Percentiles rank a stretch among this genome's conserved stretches.
Evolutionary conservation across 2,113 vertebrate genomes (phyloP).

Genomic region (Neoarius graeffei): DNA sequence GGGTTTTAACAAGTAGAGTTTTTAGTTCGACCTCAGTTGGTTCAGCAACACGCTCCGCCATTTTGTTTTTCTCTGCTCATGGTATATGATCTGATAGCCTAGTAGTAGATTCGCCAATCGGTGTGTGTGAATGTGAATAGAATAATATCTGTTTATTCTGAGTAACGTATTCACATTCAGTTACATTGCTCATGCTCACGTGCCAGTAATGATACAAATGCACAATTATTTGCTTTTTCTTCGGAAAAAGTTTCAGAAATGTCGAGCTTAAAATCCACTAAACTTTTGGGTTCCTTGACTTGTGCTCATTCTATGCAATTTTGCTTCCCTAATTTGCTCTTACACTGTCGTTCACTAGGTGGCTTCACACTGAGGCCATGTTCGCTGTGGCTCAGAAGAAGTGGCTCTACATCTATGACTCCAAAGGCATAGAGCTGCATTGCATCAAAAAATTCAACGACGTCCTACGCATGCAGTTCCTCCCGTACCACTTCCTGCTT

Average conservation of each 20-base stretch:
- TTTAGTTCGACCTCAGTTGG: too few relatives aligned
- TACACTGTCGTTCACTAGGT: slow-evolving; percentile 65
- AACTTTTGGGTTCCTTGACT: neutral
- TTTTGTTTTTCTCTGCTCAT: too few relatives aligned
- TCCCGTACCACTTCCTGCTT: slow-evolving; percentile 85
- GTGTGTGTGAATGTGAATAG: too few relatives aligned
- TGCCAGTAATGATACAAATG: neutral
- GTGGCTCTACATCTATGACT: slow-evolving; percentile 89
- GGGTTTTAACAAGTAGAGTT: too few relatives aligned
- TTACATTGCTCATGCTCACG: neutral
- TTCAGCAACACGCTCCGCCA: too few relatives aligned
- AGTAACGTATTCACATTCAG: neutral
- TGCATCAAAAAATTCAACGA: slow-evolving; percentile 85
- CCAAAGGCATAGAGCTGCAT: slow-evolving; percentile 84
- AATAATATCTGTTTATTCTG: neutral
- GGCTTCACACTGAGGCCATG: slow-evolving; percentile 84
- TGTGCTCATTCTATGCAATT: neutral
- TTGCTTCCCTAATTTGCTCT: neutral
- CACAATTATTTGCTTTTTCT: neutral
- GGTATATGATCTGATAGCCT: too few relatives aligned
- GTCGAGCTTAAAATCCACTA: neutral
- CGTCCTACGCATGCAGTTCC: slow-evolving; percentile 81
- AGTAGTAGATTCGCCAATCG: too few relatives aligned
- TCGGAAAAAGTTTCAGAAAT: too few relatives aligned
- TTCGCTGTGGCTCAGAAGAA: slow-evolving; percentile 87